Evolutionary conservation across 2,113 vertebrate genomes (phyloP).

Genomic region (Cercopithecus mona): DNA sequence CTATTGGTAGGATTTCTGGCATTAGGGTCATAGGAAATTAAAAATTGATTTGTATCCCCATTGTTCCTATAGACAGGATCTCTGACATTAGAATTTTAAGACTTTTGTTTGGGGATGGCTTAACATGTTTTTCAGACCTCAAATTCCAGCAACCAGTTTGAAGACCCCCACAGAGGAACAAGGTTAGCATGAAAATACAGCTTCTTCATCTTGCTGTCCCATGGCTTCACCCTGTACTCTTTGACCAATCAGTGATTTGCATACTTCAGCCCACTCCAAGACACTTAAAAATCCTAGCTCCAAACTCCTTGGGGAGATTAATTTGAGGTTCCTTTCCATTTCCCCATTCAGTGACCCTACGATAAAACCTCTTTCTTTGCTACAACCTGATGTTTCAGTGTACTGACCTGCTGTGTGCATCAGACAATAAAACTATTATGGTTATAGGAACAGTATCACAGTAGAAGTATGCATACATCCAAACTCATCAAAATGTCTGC

Average conservation of each 20-base stretch:
- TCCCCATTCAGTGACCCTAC: background rate
- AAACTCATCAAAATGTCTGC: background rate
- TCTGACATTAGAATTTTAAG: too few species aligned
- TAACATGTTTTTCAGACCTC: background rate
- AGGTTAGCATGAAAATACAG: background rate
- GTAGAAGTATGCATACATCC: background rate
- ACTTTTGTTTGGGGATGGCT: background rate
- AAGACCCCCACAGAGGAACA: background rate
- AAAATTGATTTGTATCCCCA: too few species aligned
- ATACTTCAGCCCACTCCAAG: background rate
- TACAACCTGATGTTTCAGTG: background rate
- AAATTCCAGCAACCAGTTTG: background rate
- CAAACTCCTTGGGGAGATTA: background rate
- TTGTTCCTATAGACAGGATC: too few species aligned
- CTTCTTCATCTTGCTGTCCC: background rate
- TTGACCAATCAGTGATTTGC: background rate
- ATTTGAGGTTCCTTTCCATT: background rate
- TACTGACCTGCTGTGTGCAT: background rate
- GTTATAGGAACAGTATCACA: background rate
- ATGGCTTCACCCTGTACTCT: background rate
- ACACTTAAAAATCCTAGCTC: background rate
- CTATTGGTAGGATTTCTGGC: background rate
- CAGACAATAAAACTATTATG: background rate
- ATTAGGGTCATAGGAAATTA: background rate
- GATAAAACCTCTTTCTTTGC: background rate